A percentile compares a stretch with the other conserved stretches of the same genome.
phyloP scores from a whole-genome alignment of 2,113 vertebrate species.

The Scalopus aquaticus region DNA sequence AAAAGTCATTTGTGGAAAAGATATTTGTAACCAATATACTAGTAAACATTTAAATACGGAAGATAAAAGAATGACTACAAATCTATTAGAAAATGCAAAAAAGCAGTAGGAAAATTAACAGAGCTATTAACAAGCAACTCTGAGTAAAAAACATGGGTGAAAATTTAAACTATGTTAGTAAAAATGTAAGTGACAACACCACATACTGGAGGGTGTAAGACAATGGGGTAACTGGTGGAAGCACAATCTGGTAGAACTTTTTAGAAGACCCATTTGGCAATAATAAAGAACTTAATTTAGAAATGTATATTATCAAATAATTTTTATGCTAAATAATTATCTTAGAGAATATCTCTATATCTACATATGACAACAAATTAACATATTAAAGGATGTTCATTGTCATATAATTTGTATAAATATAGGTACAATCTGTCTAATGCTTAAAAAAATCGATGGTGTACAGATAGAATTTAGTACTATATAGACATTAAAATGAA shows the following conservation, averaged over 20 bases:
- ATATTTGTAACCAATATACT: background rate
- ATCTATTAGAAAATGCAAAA: background rate
- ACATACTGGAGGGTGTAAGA: background rate
- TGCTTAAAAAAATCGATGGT: background rate
- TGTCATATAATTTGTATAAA: background rate
- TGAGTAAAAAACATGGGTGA: background rate
- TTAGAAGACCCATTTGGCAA: background rate
- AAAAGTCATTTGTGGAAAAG: background rate
- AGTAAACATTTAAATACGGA: background rate
- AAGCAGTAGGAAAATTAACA: background rate
- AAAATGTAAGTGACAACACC: background rate
- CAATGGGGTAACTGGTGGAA: background rate
- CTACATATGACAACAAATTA: background rate
- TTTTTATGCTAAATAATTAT: background rate
- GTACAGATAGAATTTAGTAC: background rate
- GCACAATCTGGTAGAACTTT: background rate
- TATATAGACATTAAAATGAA: background rate
- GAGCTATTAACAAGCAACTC: background rate
- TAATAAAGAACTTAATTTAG: background rate
- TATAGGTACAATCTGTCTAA: background rate
- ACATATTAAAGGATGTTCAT: background rate
- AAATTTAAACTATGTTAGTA: conserved; percentile 30
- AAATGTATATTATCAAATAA: background rate
- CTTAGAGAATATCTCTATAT: background rate
- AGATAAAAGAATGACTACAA: background rate